phyloP scores from a whole-genome alignment of 2,888 invertebrate genomes.

The Hypena proboscidalis region DNA sequence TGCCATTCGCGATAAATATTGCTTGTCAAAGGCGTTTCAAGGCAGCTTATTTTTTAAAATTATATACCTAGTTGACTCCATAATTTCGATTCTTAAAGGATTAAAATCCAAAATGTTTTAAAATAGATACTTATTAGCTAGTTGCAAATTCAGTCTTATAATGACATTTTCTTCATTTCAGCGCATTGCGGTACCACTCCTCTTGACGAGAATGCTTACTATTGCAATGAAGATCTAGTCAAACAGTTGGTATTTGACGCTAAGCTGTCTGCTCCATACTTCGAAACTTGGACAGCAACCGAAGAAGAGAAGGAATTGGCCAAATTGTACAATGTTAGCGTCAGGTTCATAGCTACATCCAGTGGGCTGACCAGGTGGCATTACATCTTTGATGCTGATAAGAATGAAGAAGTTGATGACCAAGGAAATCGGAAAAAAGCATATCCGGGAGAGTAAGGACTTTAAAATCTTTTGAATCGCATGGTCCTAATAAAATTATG shows the following conservation, averaged over 20 bases:
- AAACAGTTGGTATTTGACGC: slow-evolving; percentile 95
- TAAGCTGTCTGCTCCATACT: slow-evolving; percentile 87
- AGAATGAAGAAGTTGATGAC: slow-evolving; percentile 77
- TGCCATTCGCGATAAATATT: no score
- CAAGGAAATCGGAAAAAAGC: slow-evolving; percentile 60
- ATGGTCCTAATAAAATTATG: background rate
- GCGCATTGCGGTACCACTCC: slow-evolving; percentile 86
- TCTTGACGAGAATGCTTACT: slow-evolving; percentile 89
- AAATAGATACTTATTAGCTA: no score
- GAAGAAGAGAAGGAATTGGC: slow-evolving; percentile 84
- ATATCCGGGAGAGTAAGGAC: slow-evolving; percentile 61
- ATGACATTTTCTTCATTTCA: slow-evolving; percentile 54
- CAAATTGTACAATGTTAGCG: slow-evolving; percentile 88
- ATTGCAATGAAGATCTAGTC: slow-evolving; percentile 93
- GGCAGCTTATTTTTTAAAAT: no score
- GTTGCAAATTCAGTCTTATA: no score
- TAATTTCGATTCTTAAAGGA: no score
- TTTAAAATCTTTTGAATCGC: background rate
- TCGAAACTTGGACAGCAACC: slow-evolving; percentile 82
- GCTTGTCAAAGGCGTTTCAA: no score
- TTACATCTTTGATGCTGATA: slow-evolving; percentile 87
- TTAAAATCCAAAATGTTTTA: no score
- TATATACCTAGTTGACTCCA: no score
- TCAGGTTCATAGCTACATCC: slow-evolving; percentile 94
- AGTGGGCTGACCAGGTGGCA: slow-evolving; percentile 96